phyloP scores from a whole-genome alignment of 2,113 vertebrate genomes.

The Rhynchopsitta pachyrhyncha region DNA sequence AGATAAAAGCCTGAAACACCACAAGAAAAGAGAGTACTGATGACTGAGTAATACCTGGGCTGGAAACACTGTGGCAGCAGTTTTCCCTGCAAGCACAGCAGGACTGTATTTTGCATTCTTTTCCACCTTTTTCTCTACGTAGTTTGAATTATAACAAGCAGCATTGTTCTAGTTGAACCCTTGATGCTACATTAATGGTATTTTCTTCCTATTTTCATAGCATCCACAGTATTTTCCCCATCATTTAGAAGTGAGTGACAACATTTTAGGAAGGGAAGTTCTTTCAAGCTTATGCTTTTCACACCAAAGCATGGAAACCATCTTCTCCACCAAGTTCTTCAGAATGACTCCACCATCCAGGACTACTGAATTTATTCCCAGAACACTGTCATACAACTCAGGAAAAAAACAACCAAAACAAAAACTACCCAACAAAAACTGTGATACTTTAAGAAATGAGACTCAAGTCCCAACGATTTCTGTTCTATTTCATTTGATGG shows the following conservation, averaged over 20 bases:
- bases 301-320: constrained; percentile 40
- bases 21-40: neutral
- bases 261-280: constrained; percentile 44
- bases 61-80: constrained; percentile 17
- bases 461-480: neutral
- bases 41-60: constrained; percentile 42
- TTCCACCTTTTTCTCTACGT: constrained; percentile 18
- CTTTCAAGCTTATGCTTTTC: constrained; percentile 16
- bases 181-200: constrained; percentile 11
- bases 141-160: constrained; percentile 47
- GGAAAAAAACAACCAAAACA: neutral
- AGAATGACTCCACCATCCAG: neutral
- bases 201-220: constrained; percentile 32
- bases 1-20: constrained; percentile 42
- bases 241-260: constrained; percentile 18
- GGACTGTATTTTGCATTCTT: constrained; percentile 49
- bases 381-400: neutral
- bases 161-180: constrained; percentile 54
- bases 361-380: neutral
- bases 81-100: constrained; percentile 48
- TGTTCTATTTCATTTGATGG: neutral
- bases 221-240: neutral
- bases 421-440: neutral
- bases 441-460: neutral
- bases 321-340: neutral